Conservation (phyloP, 2,888 invertebrate species). For the Leptura quadrifasciata region DNA sequence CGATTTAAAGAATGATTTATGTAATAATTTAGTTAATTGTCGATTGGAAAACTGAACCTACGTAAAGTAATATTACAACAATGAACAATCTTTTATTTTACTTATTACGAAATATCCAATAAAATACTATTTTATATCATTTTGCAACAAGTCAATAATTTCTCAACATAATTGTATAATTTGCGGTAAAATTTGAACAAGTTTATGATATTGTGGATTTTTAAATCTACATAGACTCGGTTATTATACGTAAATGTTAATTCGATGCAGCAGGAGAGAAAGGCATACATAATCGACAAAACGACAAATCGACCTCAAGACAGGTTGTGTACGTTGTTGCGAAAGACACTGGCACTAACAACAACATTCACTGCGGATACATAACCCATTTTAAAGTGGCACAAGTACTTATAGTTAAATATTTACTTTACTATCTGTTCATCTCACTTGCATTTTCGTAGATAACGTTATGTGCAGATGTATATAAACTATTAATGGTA, state of each 20-base stretch:
- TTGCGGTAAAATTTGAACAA: conserved; percentile 16
- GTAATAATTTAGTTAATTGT: no score
- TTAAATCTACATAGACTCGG: conserved; percentile 17
- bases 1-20: no score
- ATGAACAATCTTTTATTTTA: background rate
- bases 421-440: conserved; percentile 32
- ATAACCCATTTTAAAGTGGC: conserved; percentile 57
- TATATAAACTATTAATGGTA: no score
- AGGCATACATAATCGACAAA: conserved; percentile 57
- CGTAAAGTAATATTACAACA: background rate
- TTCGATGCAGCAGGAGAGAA: conserved; percentile 55
- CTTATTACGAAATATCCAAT: conserved; percentile 2
- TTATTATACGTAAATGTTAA: conserved; percentile 34
- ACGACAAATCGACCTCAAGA: conserved; percentile 63
- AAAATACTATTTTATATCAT: background rate
- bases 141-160: background rate
- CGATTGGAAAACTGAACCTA: no score
- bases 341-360: conserved; percentile 41
- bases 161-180: conserved; percentile 7
- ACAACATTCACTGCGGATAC: conserved; percentile 55
- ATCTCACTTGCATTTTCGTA: conserved; percentile 38
- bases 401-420: conserved; percentile 43
- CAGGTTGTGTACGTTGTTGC: conserved; percentile 57
- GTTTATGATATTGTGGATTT: conserved; percentile 3
- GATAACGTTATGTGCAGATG: background rate